Conservation (phyloP, 1,140 invertebrate species). For the Nasonia vitripennis region DNA sequence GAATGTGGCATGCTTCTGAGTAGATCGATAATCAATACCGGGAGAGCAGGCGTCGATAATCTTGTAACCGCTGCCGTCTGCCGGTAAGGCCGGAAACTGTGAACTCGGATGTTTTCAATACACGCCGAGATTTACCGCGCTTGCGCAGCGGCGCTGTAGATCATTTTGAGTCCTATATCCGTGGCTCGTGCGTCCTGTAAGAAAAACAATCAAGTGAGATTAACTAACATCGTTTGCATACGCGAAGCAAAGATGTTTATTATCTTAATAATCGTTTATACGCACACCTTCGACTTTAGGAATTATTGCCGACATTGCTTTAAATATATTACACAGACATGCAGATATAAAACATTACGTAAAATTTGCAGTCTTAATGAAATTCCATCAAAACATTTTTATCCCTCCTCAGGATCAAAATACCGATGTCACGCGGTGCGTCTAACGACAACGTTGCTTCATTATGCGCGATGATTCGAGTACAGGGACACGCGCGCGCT, state of each 20-base stretch:
- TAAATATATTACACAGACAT: too few species aligned
- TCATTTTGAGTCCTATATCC: not conserved
- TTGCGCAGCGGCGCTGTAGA: not conserved
- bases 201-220: too few species aligned
- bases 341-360: not conserved
- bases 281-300: too few species aligned
- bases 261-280: too few species aligned
- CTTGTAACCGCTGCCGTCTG: not conserved
- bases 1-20: not conserved
- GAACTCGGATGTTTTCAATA: not conserved
- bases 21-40: constrained; percentile 20
- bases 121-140: not conserved
- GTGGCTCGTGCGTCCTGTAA: not conserved
- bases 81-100: not conserved
- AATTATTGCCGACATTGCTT: too few species aligned
- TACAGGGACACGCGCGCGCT: not conserved
- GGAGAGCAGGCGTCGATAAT: not conserved
- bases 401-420: not conserved
- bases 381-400: not conserved
- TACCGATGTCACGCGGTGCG: not conserved
- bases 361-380: constrained; percentile 2
- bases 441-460: constrained; percentile 13
- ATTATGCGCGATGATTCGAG: constrained; percentile 31
- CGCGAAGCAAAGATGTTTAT: too few species aligned
- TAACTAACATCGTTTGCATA: too few species aligned